Base-by-base conservation (phyloP, 2,113 vertebrate species). In the Corythaeola cristata region DNA sequence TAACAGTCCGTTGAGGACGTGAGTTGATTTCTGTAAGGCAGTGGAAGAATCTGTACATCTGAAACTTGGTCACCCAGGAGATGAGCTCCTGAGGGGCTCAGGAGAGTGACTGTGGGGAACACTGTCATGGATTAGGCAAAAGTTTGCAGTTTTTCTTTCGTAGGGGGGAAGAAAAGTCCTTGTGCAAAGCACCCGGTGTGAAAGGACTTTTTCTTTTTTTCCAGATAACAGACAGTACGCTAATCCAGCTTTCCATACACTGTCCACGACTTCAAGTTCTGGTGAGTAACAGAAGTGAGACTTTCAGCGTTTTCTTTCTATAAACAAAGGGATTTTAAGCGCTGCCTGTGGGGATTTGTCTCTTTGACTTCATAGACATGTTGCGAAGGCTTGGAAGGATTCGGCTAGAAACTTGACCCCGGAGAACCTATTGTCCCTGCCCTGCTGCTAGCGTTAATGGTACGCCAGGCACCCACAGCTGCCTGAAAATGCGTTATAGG, bases 171-270 rank as follows among this genome's bases (percentile, higher is more conserved):
- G 2, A 5, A 8, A 47, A 37, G 4, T 35, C 67, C 30, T 55
- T 16, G 41, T 37, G 45, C 9, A 37, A 32, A 89, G 24, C 49
- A 35, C 2, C 14, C 28, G 3, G 4, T 4, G 0, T 41, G 20
- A 80, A 41, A 53, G 2, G 5, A 28, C 8, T 37, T 39, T 32
- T 53, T 35, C 69, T 11, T 91, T 76, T 95, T 49, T 92, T 93
- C 21, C 96, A 99, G 99, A 99, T 99, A 96, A 99, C 99, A 98
- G 99, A 99, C 96, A 98, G 98, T 67, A 99, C 99, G 0, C 98
- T 99, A 69, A 99, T 99, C 95, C 99, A 99, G 97, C 98, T 99
- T 58, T 99, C 99, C 87, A 99, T 99, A 97, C 98, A 99, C 98
- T 99, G 99, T 98, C 99, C 99, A 77, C 98, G 98, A 92, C 98